Evolutionary conservation across 1,140 invertebrate species (phyloP).

Genomic region (Melitaea cinxia): DNA sequence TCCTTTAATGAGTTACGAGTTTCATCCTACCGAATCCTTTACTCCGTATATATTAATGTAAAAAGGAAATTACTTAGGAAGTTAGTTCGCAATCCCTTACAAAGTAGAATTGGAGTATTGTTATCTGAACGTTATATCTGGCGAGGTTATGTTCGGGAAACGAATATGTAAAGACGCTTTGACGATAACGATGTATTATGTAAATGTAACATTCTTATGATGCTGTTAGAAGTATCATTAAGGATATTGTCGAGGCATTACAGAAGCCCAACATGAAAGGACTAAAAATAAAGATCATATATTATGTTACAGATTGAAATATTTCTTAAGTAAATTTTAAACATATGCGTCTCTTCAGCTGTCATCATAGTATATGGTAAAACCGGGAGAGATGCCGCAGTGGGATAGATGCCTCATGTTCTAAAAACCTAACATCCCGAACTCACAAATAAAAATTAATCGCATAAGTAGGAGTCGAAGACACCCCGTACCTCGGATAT

Average conservation of each 20-base stretch:
- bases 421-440: no score
- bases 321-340: no score
- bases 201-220: constrained; percentile 11
- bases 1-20: constrained; percentile 38
- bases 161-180: constrained; percentile 19
- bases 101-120: constrained; percentile 25
- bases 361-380: no score
- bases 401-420: no score
- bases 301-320: no score
- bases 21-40: constrained; percentile 23
- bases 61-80: constrained; percentile 39
- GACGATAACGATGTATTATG: constrained; percentile 22
- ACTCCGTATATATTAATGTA: constrained; percentile 36
- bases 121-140: constrained; percentile 6
- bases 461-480: no score
- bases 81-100: constrained; percentile 27
- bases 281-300: background rate
- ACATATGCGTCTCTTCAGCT: no score
- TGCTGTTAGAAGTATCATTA: constrained; percentile 3
- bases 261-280: background rate
- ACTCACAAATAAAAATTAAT: no score
- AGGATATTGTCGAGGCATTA: background rate
- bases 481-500: no score
- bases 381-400: no score
- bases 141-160: constrained; percentile 18